Evolutionary conservation across 2,888 invertebrate species (phyloP).

Genomic region (Lasioglossum lativentre): DNA sequence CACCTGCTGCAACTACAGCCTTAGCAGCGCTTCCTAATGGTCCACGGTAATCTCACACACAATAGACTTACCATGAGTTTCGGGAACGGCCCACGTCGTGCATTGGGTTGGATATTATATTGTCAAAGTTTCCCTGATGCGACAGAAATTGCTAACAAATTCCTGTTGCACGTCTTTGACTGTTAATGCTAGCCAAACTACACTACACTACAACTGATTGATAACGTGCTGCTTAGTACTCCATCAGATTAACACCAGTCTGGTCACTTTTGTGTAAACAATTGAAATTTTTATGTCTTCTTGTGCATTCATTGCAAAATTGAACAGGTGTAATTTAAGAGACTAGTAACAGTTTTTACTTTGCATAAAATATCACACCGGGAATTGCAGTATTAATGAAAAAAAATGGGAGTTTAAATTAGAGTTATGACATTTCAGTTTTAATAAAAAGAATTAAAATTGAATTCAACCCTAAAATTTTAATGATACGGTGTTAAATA

Average conservation of each 20-base stretch:
- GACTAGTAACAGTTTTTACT: too few species aligned
- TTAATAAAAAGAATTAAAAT: too few species aligned
- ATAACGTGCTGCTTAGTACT: not conserved
- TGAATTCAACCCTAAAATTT: not conserved
- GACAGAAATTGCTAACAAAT: not conserved
- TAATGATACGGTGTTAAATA: not conserved
- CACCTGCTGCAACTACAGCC: not conserved
- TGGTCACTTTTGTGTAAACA: not conserved
- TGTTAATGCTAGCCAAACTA: not conserved
- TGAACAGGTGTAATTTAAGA: too few species aligned
- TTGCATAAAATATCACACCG: too few species aligned
- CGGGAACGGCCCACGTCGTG: not conserved
- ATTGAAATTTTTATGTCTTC: not conserved
- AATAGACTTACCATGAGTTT: constrained; percentile 11
- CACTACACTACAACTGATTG: not conserved
- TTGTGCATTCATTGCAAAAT: not conserved
- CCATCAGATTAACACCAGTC: not conserved
- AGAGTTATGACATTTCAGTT: too few species aligned
- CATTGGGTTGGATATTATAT: not conserved
- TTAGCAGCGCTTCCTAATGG: constrained; percentile 1
- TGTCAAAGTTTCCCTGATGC: constrained; percentile 10
- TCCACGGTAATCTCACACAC: constrained; percentile 6
- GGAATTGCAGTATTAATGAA: too few species aligned
- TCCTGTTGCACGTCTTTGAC: not conserved
- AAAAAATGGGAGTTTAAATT: too few species aligned